Evolutionary conservation across 2,113 vertebrate genomes (phyloP).

Genomic region (Ochotona curzoniae): DNA sequence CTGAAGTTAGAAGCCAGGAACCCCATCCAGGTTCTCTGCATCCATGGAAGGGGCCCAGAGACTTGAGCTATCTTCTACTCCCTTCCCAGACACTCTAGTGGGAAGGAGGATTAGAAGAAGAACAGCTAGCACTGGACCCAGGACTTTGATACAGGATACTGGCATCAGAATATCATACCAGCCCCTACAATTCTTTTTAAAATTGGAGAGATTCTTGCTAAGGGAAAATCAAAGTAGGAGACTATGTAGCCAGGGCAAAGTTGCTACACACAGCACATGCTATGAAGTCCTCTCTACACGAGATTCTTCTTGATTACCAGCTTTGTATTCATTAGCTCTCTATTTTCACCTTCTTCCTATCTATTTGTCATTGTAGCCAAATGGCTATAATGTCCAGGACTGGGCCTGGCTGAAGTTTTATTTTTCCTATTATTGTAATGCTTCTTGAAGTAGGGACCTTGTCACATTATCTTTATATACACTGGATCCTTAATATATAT

Average conservation of each 20-base stretch:
- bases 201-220: background rate
- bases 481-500: background rate
- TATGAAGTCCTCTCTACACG: background rate
- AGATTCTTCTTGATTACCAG: background rate
- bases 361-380: background rate
- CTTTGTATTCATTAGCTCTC: background rate
- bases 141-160: too few species aligned
- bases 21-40: too few species aligned
- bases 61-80: too few species aligned
- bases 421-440: background rate
- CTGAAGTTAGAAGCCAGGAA: too few species aligned
- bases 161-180: too few species aligned
- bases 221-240: constrained; percentile 1
- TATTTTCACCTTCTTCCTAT: constrained; percentile 15
- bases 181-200: background rate
- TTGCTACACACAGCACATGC: background rate
- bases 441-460: background rate
- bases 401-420: too few species aligned
- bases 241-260: background rate
- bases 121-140: too few species aligned
- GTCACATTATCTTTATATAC: background rate
- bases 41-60: too few species aligned
- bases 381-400: too few species aligned
- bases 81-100: too few species aligned
- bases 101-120: too few species aligned